Conservation (phyloP, 2,888 invertebrate genomes). For the Calameuta filiformis region DNA sequence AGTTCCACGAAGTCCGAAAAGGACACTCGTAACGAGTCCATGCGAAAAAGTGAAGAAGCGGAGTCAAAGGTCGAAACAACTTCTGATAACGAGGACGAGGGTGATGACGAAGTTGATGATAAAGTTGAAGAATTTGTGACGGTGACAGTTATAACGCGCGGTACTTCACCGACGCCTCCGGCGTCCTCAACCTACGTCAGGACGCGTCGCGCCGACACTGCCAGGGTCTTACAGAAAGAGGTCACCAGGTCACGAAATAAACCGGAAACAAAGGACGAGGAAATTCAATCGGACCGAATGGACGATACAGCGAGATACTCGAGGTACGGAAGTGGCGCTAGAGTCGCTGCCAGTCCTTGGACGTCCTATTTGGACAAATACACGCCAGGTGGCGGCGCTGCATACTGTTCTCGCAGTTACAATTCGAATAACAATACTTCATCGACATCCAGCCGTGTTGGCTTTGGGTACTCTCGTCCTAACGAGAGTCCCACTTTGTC, state of each 20-base stretch:
- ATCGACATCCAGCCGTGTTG: conserved; percentile 40
- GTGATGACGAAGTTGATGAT: conserved; percentile 9
- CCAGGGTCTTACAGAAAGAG: conserved; percentile 78
- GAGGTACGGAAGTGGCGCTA: conserved; percentile 70
- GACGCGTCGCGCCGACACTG: conserved; percentile 77
- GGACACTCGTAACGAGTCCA: conserved; percentile 9
- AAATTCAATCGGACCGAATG: conserved; percentile 78
- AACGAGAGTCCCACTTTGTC: conserved; percentile 39
- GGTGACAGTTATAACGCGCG: conserved; percentile 77
- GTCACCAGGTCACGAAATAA: conserved; percentile 71
- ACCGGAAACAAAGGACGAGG: conserved; percentile 75
- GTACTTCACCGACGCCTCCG: conserved; percentile 82
- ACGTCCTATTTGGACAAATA: conserved; percentile 71
- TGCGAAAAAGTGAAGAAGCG: conserved; percentile 19
- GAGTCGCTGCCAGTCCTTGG: conserved; percentile 73
- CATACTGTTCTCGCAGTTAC: conserved; percentile 36
- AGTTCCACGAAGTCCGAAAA: conserved; percentile 10
- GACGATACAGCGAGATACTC: conserved; percentile 77
- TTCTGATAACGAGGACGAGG: conserved; percentile 24
- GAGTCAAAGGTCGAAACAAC: conserved; percentile 11
- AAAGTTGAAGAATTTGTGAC: conserved; percentile 56
- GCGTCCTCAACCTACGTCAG: conserved; percentile 72
- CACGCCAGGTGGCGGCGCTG: conserved; percentile 28
- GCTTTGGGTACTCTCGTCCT: conserved; percentile 51
- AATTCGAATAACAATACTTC: conserved; percentile 23